Conservation (phyloP, 1,140 invertebrate species). For the Heliothis virescens region DNA sequence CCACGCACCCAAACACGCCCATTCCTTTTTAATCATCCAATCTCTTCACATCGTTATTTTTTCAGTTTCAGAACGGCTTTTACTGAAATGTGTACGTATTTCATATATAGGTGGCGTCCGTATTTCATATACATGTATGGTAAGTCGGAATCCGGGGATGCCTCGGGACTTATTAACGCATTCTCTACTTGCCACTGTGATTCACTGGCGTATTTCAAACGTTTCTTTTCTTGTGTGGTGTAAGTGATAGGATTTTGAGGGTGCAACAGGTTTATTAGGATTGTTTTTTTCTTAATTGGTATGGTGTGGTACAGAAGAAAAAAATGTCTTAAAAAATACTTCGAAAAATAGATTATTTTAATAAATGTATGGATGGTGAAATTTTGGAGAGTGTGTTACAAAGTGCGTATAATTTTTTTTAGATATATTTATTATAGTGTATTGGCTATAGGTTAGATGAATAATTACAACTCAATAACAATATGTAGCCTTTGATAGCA, state of each 20-base stretch:
- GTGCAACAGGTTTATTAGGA: slow-evolving; percentile 5
- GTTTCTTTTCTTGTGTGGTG: slow-evolving; percentile 54
- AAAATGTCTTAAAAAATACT: no score
- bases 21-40: slow-evolving; percentile 18
- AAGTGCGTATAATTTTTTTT: no score
- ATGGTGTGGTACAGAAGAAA: no score
- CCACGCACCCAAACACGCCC: background rate
- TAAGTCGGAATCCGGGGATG: slow-evolving; percentile 58
- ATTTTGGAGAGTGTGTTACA: no score
- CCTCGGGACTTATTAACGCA: slow-evolving; percentile 74
- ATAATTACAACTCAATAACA: no score
- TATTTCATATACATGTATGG: slow-evolving; percentile 42
- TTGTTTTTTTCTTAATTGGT: no score
- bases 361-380: no score
- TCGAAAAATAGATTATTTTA: no score
- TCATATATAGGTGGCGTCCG: background rate
- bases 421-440: no score
- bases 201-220: slow-evolving; percentile 71
- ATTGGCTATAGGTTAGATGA: no score
- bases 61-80: slow-evolving; percentile 41
- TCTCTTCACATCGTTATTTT: slow-evolving; percentile 19
- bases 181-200: slow-evolving; percentile 67
- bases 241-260: background rate
- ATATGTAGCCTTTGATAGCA: no score
- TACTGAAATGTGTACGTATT: background rate